Conservation (phyloP, 1,140 invertebrate genomes). For the Drosophila sp. region DNA sequence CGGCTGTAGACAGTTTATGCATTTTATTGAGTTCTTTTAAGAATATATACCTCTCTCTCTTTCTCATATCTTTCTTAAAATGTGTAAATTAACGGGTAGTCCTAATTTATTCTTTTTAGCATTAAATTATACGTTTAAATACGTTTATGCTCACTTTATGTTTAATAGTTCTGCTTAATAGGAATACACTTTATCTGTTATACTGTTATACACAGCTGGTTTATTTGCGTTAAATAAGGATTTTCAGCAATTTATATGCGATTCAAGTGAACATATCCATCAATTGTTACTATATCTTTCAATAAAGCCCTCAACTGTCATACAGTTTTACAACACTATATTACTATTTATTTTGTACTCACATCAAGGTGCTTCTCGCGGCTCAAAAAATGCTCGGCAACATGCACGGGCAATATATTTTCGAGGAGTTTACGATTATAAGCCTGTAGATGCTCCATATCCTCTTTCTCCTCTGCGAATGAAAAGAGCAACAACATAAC, state of each 20-base stretch:
- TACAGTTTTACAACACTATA: neutral
- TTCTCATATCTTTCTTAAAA: too few species aligned
- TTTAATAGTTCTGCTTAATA: too few species aligned
- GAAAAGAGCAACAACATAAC: slow-evolving; percentile 4
- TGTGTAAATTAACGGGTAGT: too few species aligned
- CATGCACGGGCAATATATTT: slow-evolving; percentile 97
- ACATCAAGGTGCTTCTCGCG: slow-evolving; percentile 92
- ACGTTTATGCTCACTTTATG: too few species aligned
- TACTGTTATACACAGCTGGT: too few species aligned
- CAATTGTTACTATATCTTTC: neutral
- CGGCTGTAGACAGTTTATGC: too few species aligned
- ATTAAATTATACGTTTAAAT: too few species aligned
- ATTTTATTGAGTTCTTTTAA: too few species aligned
- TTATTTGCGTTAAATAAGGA: too few species aligned
- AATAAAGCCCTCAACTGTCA: neutral
- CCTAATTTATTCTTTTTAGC: too few species aligned
- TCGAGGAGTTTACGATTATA: slow-evolving; percentile 96
- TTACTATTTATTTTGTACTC: slow-evolving; percentile 84
- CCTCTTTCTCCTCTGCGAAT: slow-evolving; percentile 93
- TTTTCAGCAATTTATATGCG: neutral
- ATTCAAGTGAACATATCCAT: neutral
- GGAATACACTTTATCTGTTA: too few species aligned
- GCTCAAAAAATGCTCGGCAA: slow-evolving; percentile 96
- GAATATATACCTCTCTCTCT: too few species aligned
- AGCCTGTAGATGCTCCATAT: slow-evolving; percentile 96